Conservation (phyloP, 2,888 invertebrate species). For the Drosophila ustulata region DNA sequence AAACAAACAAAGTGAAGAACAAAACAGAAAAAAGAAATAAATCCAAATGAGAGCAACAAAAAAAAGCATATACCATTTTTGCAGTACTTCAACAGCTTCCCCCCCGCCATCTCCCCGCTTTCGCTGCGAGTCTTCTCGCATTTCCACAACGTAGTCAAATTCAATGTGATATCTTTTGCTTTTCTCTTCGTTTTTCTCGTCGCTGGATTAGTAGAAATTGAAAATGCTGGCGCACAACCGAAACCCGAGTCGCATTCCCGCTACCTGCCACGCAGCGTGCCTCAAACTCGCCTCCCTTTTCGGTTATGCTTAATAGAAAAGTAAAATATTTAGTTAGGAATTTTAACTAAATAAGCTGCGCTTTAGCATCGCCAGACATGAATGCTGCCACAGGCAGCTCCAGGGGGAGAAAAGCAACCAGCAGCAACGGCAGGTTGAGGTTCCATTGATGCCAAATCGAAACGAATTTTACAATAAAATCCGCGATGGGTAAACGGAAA, state of each 20-base stretch:
- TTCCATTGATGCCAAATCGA: conserved; percentile 21
- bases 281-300: neutral
- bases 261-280: neutral
- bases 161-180: conserved; percentile 57
- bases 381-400: conserved; percentile 6
- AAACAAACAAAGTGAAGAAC: conserved; percentile 24
- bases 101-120: neutral
- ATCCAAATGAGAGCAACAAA: conserved; percentile 28
- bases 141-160: conserved; percentile 51
- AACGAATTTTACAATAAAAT: conserved; percentile 54
- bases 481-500: conserved; percentile 25
- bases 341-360: conserved; percentile 54
- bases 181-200: conserved; percentile 1
- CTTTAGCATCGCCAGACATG: conserved; percentile 22
- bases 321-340: conserved; percentile 68
- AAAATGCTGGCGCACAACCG: conserved; percentile 40
- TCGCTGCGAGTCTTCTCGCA: neutral
- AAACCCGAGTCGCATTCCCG: conserved; percentile 15
- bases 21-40: conserved; percentile 25
- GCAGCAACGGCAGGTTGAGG: neutral
- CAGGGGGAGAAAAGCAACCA: neutral
- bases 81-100: neutral
- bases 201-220: conserved; percentile 68
- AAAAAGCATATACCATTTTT: conserved; percentile 36
- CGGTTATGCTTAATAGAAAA: conserved; percentile 57